phyloP scores from a whole-genome alignment of 2,888 invertebrate species.

The Rhamphomyia laevipes region DNA sequence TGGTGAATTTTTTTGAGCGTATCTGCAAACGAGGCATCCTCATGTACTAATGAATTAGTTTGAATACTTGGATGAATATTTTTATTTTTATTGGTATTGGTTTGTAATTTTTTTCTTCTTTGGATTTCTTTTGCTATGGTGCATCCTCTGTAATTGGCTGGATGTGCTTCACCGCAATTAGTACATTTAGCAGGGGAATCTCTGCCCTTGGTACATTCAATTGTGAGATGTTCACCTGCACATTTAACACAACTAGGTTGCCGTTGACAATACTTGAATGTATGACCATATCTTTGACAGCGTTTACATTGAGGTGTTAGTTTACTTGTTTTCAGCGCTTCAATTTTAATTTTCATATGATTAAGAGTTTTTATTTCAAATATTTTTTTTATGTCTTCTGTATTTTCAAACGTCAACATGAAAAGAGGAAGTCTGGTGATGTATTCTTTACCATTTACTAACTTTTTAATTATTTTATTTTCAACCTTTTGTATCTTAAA shows the following conservation, averaged over 20 bases:
- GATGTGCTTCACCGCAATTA: constrained; percentile 1
- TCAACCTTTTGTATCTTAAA: neutral
- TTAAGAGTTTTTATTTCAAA: too few species aligned
- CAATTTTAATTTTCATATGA: too few species aligned
- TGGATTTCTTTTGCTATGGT: constrained; percentile 1
- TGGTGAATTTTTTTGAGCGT: neutral
- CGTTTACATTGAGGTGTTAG: too few species aligned
- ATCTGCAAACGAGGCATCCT: too few species aligned
- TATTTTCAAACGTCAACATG: too few species aligned
- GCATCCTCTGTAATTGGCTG: constrained; percentile 3
- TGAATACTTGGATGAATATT: neutral
- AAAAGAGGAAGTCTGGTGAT: neutral
- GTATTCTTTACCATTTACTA: neutral
- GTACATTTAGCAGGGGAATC: neutral
- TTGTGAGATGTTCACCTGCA: too few species aligned
- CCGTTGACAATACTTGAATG: too few species aligned
- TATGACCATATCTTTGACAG: too few species aligned
- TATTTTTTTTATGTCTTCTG: too few species aligned
- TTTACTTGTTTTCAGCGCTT: too few species aligned
- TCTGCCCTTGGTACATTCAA: neutral
- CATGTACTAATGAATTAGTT: too few species aligned
- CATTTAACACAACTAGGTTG: too few species aligned
- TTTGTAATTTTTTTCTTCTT: constrained; percentile 2
- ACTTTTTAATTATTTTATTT: neutral
- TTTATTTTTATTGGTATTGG: neutral